Evolutionary conservation across 2,888 invertebrate genomes (phyloP).

Genomic region (Ectemnius continuus): DNA sequence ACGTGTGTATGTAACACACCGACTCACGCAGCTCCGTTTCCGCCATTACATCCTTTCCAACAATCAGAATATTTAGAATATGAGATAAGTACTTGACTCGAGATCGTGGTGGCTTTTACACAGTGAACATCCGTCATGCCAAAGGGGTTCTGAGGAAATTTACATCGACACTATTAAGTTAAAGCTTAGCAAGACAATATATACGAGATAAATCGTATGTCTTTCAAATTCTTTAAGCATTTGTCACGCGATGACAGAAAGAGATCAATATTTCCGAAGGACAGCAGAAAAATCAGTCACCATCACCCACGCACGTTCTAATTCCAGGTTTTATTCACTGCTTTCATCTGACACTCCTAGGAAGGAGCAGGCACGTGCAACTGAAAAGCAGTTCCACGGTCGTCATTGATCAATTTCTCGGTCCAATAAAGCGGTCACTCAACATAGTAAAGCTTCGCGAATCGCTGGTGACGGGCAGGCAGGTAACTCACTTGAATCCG

Average conservation of each 20-base stretch:
- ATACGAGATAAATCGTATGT: neutral
- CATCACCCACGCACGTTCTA: conserved; percentile 17
- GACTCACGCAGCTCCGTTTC: neutral
- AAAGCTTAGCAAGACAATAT: neutral
- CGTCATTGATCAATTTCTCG: conserved; percentile 52
- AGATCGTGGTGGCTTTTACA: too few relatives aligned
- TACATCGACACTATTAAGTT: neutral
- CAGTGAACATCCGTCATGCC: too few relatives aligned
- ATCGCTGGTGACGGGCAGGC: conserved; percentile 43
- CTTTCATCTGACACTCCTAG: neutral
- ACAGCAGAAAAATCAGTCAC: conserved; percentile 25
- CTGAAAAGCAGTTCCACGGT: neutral
- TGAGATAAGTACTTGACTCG: too few relatives aligned
- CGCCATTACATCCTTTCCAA: neutral
- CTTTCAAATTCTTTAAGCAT: conserved; percentile 39
- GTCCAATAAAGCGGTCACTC: conserved; percentile 46
- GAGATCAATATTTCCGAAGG: conserved; percentile 15
- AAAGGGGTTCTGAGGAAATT: neutral
- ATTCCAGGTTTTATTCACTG: conserved; percentile 1
- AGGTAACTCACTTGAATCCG: conserved; percentile 34
- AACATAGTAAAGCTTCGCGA: conserved; percentile 35
- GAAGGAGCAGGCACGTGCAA: conserved; percentile 1
- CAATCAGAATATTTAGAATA: neutral
- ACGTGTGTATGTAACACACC: neutral
- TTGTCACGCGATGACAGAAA: conserved; percentile 32